phyloP scores from a whole-genome alignment of 1,140 invertebrate genomes.

The Heterodera carotae region DNA sequence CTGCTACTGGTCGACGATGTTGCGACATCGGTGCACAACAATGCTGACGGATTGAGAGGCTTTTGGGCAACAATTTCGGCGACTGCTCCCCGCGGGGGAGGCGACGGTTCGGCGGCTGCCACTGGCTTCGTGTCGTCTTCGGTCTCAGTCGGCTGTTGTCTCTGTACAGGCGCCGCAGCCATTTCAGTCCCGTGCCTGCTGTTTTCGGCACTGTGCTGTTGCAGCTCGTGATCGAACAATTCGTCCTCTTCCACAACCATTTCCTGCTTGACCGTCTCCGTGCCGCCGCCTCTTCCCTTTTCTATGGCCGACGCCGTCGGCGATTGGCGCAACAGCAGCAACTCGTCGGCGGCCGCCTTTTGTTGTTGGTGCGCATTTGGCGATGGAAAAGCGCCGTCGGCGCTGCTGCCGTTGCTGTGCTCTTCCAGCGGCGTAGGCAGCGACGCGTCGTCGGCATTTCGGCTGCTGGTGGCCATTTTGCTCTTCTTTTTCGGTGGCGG shows the following conservation, averaged over 20 bases:
- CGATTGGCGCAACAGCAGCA: too few species aligned
- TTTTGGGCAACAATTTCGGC: neutral
- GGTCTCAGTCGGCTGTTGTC: too few species aligned
- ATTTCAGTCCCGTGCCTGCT: too few species aligned
- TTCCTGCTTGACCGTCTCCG: neutral
- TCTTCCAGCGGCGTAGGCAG: slow-evolving; percentile 23
- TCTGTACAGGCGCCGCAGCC: too few species aligned
- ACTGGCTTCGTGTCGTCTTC: too few species aligned
- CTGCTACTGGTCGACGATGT: neutral
- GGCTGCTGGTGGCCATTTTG: neutral
- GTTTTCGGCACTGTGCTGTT: too few species aligned
- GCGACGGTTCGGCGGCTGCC: too few species aligned
- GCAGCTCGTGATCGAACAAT: too few species aligned
- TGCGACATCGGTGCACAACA: neutral
- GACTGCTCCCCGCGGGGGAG: neutral
- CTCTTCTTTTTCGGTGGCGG: slow-evolving; percentile 29
- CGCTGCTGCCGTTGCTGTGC: slow-evolving; percentile 4
- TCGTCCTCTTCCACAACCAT: neutral
- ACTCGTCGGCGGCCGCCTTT: too few species aligned
- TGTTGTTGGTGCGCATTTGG: neutral
- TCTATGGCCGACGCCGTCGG: too few species aligned
- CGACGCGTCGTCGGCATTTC: slow-evolving; percentile 11
- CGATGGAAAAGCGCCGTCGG: neutral
- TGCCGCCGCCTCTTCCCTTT: neutral
- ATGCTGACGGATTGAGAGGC: neutral